Evolutionary conservation across 2,888 invertebrate species (phyloP), one percentile per base, ranked within the genome.

Genomic region (Hedychridium roseum): DNA sequence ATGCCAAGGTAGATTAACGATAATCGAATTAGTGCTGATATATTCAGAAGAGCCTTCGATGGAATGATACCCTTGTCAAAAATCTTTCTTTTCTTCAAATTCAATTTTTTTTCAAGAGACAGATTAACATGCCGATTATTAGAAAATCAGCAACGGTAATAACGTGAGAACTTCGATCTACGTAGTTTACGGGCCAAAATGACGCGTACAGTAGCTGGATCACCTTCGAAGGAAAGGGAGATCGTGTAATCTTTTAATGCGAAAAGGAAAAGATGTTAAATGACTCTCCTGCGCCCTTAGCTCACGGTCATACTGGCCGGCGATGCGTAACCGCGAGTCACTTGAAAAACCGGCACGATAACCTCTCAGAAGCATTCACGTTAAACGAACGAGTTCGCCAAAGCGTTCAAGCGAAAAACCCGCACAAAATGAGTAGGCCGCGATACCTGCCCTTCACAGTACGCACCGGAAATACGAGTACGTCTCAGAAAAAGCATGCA

Each of bases 261-360:
- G n/a, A n/a, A 2, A 17, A 12, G 14, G 11, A 48, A 52, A 35
- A 36, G 42, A 52, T 47, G 54, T 54, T 48, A 54, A 52, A 51
- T 44, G 34, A 47, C 51, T 47, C 43, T 40, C 9, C 11, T 34
- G 18, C 9, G 15, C 21, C 32, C 15, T 17, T 23, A 18, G 14
- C 27, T 15, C 28, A 26, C 23, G 7, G 9, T 12, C 7, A 11
- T 6, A n/a, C n/a, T n/a, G n/a, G n/a, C n/a, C n/a, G n/a, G n/a
- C n/a, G n/a, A n/a, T n/a, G n/a, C n/a, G n/a, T n/a, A n/a, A n/a
- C n/a, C 18, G 11, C 36, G 32, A 26, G 38, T 40, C 38, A 47
- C 41, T 60, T 45, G 37, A 46, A 31, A 60, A 46, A 51, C 45
- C 51, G 37, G 20, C 35, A 17, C 23, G 39, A 39, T 6, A 23